A percentile compares a stretch with the other conserved stretches of the same genome.
phyloP scores from a whole-genome alignment of 2,113 vertebrate genomes.

The Collichthys lucidus region DNA sequence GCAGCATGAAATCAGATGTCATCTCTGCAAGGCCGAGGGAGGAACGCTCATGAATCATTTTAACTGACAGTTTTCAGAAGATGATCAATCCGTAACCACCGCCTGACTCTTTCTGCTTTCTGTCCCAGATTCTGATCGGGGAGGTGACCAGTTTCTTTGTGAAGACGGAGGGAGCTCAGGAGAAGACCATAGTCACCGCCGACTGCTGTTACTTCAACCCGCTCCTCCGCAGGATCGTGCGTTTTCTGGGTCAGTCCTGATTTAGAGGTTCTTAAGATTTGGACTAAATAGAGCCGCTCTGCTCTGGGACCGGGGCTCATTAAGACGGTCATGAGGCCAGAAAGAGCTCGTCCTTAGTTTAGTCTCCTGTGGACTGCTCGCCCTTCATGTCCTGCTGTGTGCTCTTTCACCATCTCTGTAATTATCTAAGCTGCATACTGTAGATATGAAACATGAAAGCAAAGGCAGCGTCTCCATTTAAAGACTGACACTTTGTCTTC shows the following conservation, averaged over 20 bases:
- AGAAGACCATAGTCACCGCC: constrained; percentile 91
- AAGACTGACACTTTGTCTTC: background rate
- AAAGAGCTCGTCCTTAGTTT: constrained; percentile 14
- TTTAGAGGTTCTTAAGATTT: constrained; percentile 28
- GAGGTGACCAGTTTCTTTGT: constrained; percentile 89
- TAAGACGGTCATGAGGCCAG: constrained; percentile 18
- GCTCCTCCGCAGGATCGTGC: constrained; percentile 89
- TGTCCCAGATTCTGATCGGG: constrained; percentile 88
- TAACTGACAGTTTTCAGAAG: constrained; percentile 40
- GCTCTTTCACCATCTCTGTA: constrained; percentile 10
- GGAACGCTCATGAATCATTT: constrained; percentile 60
- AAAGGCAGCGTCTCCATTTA: constrained; percentile 8
- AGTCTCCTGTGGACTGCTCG: background rate
- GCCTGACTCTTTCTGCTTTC: constrained; percentile 24
- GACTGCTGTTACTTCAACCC: constrained; percentile 95
- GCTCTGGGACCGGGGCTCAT: constrained; percentile 31
- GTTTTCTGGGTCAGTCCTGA: constrained; percentile 90
- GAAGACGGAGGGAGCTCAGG: constrained; percentile 83
- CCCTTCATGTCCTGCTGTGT: constrained; percentile 18
- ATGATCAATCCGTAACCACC: constrained; percentile 22
- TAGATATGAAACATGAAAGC: constrained; percentile 10
- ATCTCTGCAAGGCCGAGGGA: constrained; percentile 18
- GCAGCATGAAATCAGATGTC: constrained; percentile 47
- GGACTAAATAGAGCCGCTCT: constrained; percentile 32
- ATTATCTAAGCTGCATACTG: constrained; percentile 16